phyloP scores from a whole-genome alignment of 2,797 vertebrate genomes.

The Tangara arthus region DNA sequence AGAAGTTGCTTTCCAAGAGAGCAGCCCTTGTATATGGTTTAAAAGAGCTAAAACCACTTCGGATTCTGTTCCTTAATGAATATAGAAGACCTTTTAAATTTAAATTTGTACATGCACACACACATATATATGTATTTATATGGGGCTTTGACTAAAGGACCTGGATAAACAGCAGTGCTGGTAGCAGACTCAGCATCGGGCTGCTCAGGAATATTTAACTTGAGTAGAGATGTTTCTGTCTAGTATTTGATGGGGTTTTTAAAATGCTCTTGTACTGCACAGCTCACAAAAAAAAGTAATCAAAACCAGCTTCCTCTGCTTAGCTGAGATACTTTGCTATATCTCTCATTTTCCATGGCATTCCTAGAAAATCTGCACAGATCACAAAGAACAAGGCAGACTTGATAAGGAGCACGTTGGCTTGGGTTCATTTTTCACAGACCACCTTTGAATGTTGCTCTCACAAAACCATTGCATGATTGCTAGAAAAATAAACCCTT shows the following conservation, averaged over 20 bases:
- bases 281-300: background rate
- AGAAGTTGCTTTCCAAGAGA: background rate
- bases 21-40: background rate
- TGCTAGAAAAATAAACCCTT: background rate
- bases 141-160: background rate
- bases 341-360: background rate
- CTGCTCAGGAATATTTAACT: background rate
- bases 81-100: background rate
- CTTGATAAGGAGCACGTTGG: background rate
- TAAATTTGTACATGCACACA: background rate
- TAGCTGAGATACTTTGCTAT: background rate
- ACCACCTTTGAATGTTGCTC: background rate
- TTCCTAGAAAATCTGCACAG: background rate
- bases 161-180: background rate
- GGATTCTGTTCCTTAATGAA: background rate
- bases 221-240: background rate
- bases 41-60: background rate
- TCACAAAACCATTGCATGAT: background rate
- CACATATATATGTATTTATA: accelerated
- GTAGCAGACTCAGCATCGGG: background rate
- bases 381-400: background rate
- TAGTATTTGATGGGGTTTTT: background rate
- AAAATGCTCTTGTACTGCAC: background rate
- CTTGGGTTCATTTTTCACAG: background rate
- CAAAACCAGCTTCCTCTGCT: background rate